Base-by-base conservation (phyloP, 1,140 invertebrate species). In the Zaprionus tsacasi region DNA sequence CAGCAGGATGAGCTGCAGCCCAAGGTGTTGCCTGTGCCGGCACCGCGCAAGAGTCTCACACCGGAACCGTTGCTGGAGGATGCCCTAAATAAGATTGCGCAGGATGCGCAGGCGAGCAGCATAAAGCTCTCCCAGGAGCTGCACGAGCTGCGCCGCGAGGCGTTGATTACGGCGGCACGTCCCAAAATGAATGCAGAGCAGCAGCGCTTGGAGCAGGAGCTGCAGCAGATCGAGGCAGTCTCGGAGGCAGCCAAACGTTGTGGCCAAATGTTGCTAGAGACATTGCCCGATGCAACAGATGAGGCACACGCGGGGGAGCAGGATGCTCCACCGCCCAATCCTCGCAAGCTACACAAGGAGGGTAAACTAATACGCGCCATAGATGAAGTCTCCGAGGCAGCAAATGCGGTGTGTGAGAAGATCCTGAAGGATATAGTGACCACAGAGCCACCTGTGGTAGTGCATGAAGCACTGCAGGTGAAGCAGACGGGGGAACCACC, bases 91-190 rank as follows among this genome's bases (percentile, higher is more conserved):
- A 94, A 93, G 91, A 93, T 94, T 56, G 94, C 94, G 11, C 93
- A 94, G 83, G 94, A 94, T 93, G 94, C 94, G 36, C 94, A 94
- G 92, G 93, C 94, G 83, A 93, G 93, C 50, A 94, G 92, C 79
- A 94, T 94, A 55, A 93, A 94, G 63, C 81, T 95, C 48, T 93
- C 93, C n/a, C 91, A 94, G 68, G 93, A 94, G 45, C 89, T 93
- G 50, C 82, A 93, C 66, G 91, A 87, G 57, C 56, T 91, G 17
- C 78, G 76, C 36, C 92, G 92, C 65, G 91, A 92, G 76, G 91
- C 91, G 0, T n/a, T 92, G 12, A 91, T 92, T 0, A 92, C 87
- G 7, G 76, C 82, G 0, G 79, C 91, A 0, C 58, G 87, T 0
- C 82, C 91, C 8, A 91, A 89, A 27, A n/a, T 81, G 2, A 81